Conservation (phyloP, 2,888 invertebrate genomes). For the Morpho deidamia region DNA sequence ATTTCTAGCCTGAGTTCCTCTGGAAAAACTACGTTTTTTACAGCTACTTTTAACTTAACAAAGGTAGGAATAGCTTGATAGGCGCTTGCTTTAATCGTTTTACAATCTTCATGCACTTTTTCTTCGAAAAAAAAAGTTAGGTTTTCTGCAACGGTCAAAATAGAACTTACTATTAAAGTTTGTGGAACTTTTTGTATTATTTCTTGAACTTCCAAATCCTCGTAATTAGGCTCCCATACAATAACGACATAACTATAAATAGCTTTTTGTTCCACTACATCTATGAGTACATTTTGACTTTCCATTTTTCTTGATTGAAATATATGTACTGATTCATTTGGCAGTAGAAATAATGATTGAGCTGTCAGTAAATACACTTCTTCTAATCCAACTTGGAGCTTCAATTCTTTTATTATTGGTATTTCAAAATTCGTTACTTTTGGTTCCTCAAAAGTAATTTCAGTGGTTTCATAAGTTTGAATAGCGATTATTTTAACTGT, state of each 20-base stretch:
- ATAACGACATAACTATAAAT: not conserved
- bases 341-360: too few relatives aligned
- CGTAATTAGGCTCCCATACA: not conserved
- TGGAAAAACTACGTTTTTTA: not conserved
- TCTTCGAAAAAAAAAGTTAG: not conserved
- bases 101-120: not conserved
- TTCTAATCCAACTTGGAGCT: too few relatives aligned
- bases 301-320: too few relatives aligned
- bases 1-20: not conserved
- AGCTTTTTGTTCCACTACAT: not conserved
- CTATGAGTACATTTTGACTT: too few relatives aligned
- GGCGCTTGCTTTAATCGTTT: not conserved
- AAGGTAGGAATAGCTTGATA: not conserved
- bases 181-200: not conserved
- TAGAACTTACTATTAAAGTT: not conserved
- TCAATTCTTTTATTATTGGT: not conserved
- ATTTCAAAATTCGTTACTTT: not conserved
- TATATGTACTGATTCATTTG: too few relatives aligned
- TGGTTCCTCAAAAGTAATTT: not conserved
- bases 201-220: not conserved
- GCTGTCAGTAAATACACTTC: too few relatives aligned
- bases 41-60: not conserved
- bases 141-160: not conserved
- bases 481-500: not conserved
- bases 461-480: too few relatives aligned